Evolutionary conservation across 2,797 vertebrate genomes (phyloP).

Genomic region (Lacerta bilineata): DNA sequence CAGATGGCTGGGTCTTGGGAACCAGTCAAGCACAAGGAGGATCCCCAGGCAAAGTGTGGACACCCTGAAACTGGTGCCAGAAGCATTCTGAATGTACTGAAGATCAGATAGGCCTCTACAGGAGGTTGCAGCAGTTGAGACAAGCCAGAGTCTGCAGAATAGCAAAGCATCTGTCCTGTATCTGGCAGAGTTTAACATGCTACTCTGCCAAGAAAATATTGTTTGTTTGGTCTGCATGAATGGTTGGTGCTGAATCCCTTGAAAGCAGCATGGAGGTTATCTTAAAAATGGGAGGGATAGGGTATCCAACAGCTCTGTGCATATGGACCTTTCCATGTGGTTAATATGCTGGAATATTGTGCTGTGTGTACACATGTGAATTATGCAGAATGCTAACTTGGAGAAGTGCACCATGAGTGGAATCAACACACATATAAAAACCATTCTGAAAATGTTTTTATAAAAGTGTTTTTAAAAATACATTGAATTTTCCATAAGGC

Average conservation of each 20-base stretch:
- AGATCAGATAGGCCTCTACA: not conserved
- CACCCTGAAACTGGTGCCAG: not conserved
- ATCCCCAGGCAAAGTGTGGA: not conserved
- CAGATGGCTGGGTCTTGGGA: slow-evolving; percentile 21
- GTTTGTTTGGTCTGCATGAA: not conserved
- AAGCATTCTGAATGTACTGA: not conserved
- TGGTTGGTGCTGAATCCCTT: not conserved
- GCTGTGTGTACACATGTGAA: not conserved
- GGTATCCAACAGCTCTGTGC: not conserved
- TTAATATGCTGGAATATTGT: not conserved
- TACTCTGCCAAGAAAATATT: not conserved
- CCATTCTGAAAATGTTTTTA: no score
- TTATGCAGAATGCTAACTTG: not conserved
- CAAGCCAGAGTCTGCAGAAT: not conserved
- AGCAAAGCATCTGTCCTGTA: not conserved
- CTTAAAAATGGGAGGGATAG: not conserved
- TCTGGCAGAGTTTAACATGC: not conserved
- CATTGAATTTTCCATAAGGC: no score
- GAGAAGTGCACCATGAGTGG: not conserved
- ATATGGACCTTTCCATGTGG: not conserved
- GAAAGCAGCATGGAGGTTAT: not conserved
- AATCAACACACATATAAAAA: no score
- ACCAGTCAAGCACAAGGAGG: not conserved
- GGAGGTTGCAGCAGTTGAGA: not conserved
- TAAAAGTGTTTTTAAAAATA: no score